A percentile compares a stretch with the other conserved stretches of the same genome.
Evolutionary conservation across 2,888 invertebrate species (phyloP).

Genomic region (Euplexia lucipara): DNA sequence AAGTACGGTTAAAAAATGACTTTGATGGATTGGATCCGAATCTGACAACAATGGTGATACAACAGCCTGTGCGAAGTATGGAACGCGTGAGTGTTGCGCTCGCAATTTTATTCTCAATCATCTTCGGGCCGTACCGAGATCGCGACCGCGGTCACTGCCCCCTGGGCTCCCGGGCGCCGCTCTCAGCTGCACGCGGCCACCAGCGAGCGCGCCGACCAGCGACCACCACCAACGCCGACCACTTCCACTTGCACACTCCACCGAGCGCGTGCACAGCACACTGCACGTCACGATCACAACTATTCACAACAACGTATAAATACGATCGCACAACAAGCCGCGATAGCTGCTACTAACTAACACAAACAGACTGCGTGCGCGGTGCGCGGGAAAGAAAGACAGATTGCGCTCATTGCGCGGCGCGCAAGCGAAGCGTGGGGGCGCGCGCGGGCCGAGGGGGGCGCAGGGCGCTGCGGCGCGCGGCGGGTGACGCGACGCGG

Average conservation of each 20-base stretch:
- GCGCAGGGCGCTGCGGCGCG: neutral
- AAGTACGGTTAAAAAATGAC: neutral
- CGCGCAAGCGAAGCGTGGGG: conserved; percentile 10
- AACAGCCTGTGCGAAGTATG: conserved; percentile 33
- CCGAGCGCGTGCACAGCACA: conserved; percentile 17
- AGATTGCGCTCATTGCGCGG: conserved; percentile 3
- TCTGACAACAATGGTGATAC: conserved; percentile 21
- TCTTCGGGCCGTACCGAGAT: conserved; percentile 72
- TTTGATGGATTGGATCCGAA: conserved; percentile 15
- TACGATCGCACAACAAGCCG: conserved; percentile 40
- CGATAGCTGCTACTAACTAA: conserved; percentile 43
- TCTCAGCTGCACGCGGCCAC: conserved; percentile 22
- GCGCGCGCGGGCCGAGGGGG: neutral
- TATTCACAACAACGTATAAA: conserved; percentile 1
- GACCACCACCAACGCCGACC: conserved; percentile 19
- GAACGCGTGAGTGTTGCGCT: conserved; percentile 59
- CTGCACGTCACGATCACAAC: conserved; percentile 17
- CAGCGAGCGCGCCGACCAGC: conserved; percentile 21
- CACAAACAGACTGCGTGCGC: conserved; percentile 8
- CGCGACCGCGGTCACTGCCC: conserved; percentile 81
- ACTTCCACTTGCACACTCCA: conserved; percentile 28
- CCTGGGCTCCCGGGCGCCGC: conserved; percentile 62
- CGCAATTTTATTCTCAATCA: conserved; percentile 48
- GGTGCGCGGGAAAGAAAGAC: conserved; percentile 27
- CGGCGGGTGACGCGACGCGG: conserved; percentile 3